Base-by-base conservation (phyloP, 2,888 invertebrate species). In the Hyalella azteca region DNA sequence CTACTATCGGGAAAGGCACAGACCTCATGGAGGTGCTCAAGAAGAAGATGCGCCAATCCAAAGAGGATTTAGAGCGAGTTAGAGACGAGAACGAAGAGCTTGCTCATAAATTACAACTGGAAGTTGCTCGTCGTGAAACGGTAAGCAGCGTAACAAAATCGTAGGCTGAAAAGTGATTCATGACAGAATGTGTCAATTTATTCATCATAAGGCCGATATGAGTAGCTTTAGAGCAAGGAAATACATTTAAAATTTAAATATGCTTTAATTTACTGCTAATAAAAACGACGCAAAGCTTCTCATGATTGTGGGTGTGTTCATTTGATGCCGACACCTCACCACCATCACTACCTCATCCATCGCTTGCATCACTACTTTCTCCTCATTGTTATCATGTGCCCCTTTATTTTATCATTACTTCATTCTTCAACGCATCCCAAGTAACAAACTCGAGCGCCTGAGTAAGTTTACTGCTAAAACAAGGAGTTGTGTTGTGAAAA, bases 41-140 rank as follows among this genome's bases (percentile, higher is more conserved):
- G 92, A 97, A 97, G 92, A 99, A 98, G 93, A 98, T 98, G 98
- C 93, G 96, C 87, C 96, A 96, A 90, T 95, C 97, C 87, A 97
- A 97, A 91, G 97, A 97, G 90, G 98, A 98, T 83, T 81, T 81
- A 36, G 83, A 83, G 49, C 80, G 83, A 77, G 78, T 83, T 50
- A 81, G 81, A 75, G 83, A 83, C 75, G 83, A 83, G 26, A 81
- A 81, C 78, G 83, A 83, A 60, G 83, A 83, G 59, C 59, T 83
- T 41, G 79, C 81, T 48, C 77, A 81, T 26, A 81, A 81, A 73
- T 80, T 83, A 41, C 81, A 81, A 22, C 73, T 83, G 7, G 83
- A 83, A 75, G 29, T 83, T 36, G 80, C 80, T 54, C 81, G 83
- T 59, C 66, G 83, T 60, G 83, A 83, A 80, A 80, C 83, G 73